A percentile compares a stretch with the other conserved stretches of the same genome.
phyloP scores from a whole-genome alignment of 2,797 vertebrate species.

The Micromesistius poutassou region DNA sequence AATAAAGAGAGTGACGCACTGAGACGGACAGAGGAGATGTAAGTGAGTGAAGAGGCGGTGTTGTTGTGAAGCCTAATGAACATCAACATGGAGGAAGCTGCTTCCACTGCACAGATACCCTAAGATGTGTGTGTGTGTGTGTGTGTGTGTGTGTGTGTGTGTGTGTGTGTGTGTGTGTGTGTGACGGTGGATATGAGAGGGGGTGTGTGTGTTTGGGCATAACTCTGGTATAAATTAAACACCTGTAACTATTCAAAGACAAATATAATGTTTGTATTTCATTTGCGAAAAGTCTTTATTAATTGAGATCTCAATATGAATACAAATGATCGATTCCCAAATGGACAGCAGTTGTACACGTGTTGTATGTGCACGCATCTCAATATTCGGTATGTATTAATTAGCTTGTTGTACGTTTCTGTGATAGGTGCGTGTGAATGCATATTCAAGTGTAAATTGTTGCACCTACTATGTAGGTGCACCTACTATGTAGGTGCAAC shows the following conservation, averaged over 20 bases:
- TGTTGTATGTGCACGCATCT: not conserved
- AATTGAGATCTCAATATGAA: not conserved
- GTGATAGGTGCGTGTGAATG: not conserved
- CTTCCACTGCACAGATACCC: not conserved
- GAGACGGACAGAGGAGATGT: conserved; percentile 2
- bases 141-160: conserved; percentile 6
- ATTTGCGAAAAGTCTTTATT: not conserved
- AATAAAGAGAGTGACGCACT: not conserved
- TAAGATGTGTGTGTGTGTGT: not conserved
- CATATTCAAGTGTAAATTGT: not conserved
- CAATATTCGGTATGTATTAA: not conserved
- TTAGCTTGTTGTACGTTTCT: not conserved
- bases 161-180: not conserved
- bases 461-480: no score
- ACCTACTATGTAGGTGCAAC: no score
- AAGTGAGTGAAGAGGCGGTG: not conserved
- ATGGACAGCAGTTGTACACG: not conserved
- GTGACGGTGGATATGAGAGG: not conserved
- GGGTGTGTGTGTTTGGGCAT: conserved; percentile 8
- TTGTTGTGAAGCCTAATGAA: conserved; percentile 6
- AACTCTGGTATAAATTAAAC: not conserved
- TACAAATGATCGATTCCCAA: not conserved
- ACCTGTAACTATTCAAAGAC: not conserved
- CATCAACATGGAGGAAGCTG: conserved; percentile 4
- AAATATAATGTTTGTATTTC: not conserved